Evolutionary conservation across 2,797 vertebrate genomes (phyloP).

Genomic region (Hoplostethus atlanticus): DNA sequence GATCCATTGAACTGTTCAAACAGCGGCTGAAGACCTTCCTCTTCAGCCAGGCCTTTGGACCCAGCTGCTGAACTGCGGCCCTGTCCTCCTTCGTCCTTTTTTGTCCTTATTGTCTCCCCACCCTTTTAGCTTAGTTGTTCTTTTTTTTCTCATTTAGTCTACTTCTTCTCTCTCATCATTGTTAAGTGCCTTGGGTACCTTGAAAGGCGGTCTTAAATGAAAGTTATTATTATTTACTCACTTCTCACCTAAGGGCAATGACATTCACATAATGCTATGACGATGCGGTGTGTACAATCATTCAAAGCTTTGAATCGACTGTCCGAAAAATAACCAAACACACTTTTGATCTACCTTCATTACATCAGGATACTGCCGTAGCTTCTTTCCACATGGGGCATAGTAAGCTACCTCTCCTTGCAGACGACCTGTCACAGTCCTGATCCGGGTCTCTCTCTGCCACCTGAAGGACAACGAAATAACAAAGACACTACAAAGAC

Average conservation of each 20-base stretch:
- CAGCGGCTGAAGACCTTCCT: too few species aligned
- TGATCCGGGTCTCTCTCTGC: constrained; percentile 95
- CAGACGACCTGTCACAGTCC: constrained; percentile 88
- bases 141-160: too few species aligned
- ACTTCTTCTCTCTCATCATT: too few species aligned
- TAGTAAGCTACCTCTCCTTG: constrained; percentile 95
- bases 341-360: constrained; percentile 87
- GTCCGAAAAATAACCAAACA: background rate
- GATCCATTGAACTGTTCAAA: too few species aligned
- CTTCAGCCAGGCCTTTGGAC: too few species aligned
- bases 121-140: too few species aligned
- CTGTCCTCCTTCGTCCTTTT: too few species aligned
- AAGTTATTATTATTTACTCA: background rate
- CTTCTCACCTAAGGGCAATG: background rate
- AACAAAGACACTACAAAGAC: constrained; percentile 1
- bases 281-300: constrained; percentile 1
- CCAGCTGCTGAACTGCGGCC: too few species aligned
- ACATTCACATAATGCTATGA: constrained; percentile 2
- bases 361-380: constrained; percentile 95
- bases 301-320: constrained; percentile 3
- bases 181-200: too few species aligned
- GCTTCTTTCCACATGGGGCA: constrained; percentile 95
- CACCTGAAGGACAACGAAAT: constrained; percentile 82
- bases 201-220: too few species aligned
- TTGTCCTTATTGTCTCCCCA: too few species aligned